Base-by-base conservation (phyloP, 2,113 vertebrate genomes). In the Psephotus haematonotus region DNA sequence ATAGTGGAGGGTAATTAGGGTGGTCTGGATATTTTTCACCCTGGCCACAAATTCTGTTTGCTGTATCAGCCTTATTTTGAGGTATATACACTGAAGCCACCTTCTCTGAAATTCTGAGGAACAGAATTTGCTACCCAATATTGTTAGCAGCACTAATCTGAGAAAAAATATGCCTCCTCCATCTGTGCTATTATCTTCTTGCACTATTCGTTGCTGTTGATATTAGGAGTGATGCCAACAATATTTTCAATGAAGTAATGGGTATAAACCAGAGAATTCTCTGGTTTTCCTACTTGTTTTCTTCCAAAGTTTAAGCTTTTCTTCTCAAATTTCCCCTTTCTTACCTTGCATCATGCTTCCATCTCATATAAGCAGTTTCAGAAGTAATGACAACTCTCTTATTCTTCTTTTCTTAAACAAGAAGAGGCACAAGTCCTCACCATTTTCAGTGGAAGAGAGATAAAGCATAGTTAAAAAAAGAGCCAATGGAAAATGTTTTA, bases 161-260 rank as follows among this genome's bases (percentile, higher is more conserved):
- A n/a, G 28, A 55, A 81, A 84, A 70, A 74, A 69, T 11, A 17
- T 0, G 0, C 3, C 16, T 41, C 28, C 16, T 28, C 1, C 1
- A 11, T 44, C 14, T 70, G 2, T 39, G 6, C 6, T 60, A 6
- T 27, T 83, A 27, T 7, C 18, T 52, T 18, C 16, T 20, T 80
- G 9, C 4, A 29, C 2, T 72, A 4, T 31, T 15, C 12, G 67
- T 87, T 63, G 23, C 4, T 81, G 12, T 47, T 74, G 17, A 7
- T 85, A 11, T 29, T 62, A 57, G 2, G 6, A 70, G 9, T 5
- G 37, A 53, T 18, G 49, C 1, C 10, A 84, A 18, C 9, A 84
- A 19, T 46, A 75, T 59, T 57, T 52, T 13, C 4, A 37, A 10
- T 16, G 7, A 52, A 77, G 6, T 53, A 52, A 39, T 74, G 12